Base-by-base conservation (phyloP, 2,113 vertebrate species). In the Xenopus borealis region DNA sequence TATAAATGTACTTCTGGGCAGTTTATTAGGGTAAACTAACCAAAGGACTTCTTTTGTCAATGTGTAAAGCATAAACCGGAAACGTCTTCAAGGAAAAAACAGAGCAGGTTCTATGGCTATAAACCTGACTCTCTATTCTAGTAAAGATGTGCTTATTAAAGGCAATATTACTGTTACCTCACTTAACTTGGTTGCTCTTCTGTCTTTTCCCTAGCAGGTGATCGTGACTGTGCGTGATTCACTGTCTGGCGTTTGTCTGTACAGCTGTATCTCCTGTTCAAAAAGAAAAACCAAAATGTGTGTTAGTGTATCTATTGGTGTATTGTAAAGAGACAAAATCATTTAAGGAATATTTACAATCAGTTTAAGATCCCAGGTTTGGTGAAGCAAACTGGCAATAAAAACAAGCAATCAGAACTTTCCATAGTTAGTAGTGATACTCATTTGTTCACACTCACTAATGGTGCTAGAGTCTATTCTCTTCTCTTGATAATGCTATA, bases 301-400 rank as follows among this genome's bases (percentile, higher is more conserved):
- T 58, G 69, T 78, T 57, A 53, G 0, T 0, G 18, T 33, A 53
- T 8, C 70, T 69, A 40, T 76, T 6, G 0, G 33, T 44, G 70
- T 66, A 69, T 46, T 47, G n/a, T 14, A 55, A 50, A 44, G 72
- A 61, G 66, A 67, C 66, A 53, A 69, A 63, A 71, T 64, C 74
- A 50, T 23, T 65, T 27, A 63, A 19, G 59, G 18, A 17, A 68
- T 69, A 68, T 69, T 55, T 50, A 12, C 45, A 69, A n/a, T 10
- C 3, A 12, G 30, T 65, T 65, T 45, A 18, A 45, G 10, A 65
- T 27, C 20, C 19, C 47, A 16, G 47, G 47, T 50, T 13, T 40
- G 33, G 33, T 40, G 33, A 40, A 40, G 23, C 23, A 27, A 27
- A 27, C 23, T 27, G 33, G 33, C 33, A 40, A 33, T 40, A 40